A percentile compares a stretch with the other conserved stretches of the same genome.
phyloP scores from a whole-genome alignment of 2,888 invertebrate genomes.

The Phortica magna region DNA sequence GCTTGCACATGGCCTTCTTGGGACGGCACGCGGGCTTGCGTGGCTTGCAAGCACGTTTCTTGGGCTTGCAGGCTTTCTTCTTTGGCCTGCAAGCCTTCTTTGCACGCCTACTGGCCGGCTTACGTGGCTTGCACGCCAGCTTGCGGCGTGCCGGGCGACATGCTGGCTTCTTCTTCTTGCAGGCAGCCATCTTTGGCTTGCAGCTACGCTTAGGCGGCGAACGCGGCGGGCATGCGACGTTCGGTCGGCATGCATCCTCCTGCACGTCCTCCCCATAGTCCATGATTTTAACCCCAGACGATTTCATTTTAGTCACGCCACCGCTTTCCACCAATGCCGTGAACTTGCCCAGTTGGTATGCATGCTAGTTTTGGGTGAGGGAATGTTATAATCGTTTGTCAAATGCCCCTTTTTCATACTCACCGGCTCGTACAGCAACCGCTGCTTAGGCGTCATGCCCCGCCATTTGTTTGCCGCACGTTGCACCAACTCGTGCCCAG shows the following conservation, averaged over 20 bases:
- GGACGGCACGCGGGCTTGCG: background rate
- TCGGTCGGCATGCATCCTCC: background rate
- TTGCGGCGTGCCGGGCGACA: background rate
- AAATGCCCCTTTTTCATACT: too few species aligned
- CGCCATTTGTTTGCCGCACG: too few species aligned
- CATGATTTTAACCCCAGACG: too few species aligned
- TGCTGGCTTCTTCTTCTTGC: background rate
- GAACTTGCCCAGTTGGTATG: too few species aligned
- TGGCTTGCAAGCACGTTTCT: background rate
- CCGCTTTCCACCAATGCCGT: too few species aligned
- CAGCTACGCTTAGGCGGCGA: background rate
- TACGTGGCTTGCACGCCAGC: background rate
- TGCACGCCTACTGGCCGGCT: background rate
- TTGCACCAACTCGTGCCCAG: too few species aligned
- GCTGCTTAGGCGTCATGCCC: too few species aligned
- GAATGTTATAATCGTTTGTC: too few species aligned
- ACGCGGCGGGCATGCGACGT: background rate
- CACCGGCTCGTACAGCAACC: too few species aligned
- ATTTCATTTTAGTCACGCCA: too few species aligned
- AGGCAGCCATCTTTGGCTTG: background rate
- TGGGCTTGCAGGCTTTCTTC: background rate
- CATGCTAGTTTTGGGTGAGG: too few species aligned
- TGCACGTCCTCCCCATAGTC: too few species aligned
- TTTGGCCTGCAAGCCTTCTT: background rate
- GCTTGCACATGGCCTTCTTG: background rate